Base-by-base conservation (phyloP, 2,797 vertebrate genomes). In the Eulemur rubriventer region DNA sequence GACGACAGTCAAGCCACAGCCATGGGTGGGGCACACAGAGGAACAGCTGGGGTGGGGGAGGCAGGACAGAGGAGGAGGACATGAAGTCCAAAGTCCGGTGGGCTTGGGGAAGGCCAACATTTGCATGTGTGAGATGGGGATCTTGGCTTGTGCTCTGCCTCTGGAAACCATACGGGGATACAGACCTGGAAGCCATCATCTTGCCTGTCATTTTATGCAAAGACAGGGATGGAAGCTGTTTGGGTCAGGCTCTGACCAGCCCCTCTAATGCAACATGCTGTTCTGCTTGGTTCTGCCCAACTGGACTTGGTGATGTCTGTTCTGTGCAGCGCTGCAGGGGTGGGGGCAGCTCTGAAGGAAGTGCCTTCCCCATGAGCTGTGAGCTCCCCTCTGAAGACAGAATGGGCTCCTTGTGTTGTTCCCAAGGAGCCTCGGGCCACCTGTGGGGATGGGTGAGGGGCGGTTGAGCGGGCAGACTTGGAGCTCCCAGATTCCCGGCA, bases 181-280 rank as follows among this genome's bases (percentile, higher is more conserved):
- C 1, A 65, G 30, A 80, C 3, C 33, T 18, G 18, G 46, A 55
- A 48, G 38, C 0, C 0, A 78, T 2, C 7, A 48, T 14, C 14
- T 10, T 7, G 59, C 11, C 24, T 48, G 85, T 20, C 83, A 24
- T 43, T 67, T 80, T 83, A 89, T 65, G 65, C n/a, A n/a, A 89
- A 78, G 91, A 86, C 33, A 8, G 8, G 48, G 52, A 38, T 14
- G 81, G 43, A 13, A 35, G 52, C 73, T 50, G 83, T 72, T 41
- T 61, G 41, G 33, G 28, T 24, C 43, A n/a, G 79, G 61, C n/a
- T 73, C 26, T 81, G 92, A 86, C 0, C 20, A 2, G 17, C 20
- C 57, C 4, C 1, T 17, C 65, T 80, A 5, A 11, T 48, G 26
- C 46, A 22, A 63, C 50, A 52, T 7, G 7, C 35, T n/a, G 0